Percentiles rank a stretch among this genome's conserved stretches.
These are phyloP conservation scores for Heloderma charlesbogerti DNA, from an alignment of 2,113 vertebrate genomes.

Conservation along the genomic window DNA sequence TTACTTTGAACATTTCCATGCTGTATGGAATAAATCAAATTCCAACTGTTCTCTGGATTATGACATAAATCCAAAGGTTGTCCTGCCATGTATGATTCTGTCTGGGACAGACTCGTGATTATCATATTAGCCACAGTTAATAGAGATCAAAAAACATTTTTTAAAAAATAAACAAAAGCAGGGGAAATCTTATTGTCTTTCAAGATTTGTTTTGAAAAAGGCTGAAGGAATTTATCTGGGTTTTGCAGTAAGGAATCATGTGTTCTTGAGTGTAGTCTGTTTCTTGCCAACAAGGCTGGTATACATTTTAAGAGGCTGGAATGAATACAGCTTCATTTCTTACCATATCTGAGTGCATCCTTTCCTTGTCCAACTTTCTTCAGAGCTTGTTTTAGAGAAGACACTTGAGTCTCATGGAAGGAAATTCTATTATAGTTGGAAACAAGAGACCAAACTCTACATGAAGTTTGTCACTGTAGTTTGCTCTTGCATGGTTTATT, in stretches of 20 bases:
- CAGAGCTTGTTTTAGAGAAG: not conserved
- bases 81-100: not conserved
- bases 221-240: not conserved
- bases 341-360: not conserved
- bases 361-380: not conserved
- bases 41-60: not conserved
- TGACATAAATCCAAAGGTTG: not conserved
- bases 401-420: not conserved
- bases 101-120: not conserved
- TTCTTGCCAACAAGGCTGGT: not conserved
- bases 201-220: not conserved
- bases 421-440: not conserved
- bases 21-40: not conserved
- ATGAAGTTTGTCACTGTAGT: not conserved
- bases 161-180: not conserved
- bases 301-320: not conserved
- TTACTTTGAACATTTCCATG: not conserved
- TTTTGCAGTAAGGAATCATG: conserved; percentile 3
- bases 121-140: not conserved
- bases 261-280: not conserved
- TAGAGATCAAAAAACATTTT: not conserved
- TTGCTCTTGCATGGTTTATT: not conserved
- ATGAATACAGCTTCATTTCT: not conserved
- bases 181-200: not conserved
- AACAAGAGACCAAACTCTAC: not conserved